These are phyloP conservation scores for Phrynosoma blainvillii DNA, from an alignment of 2,113 vertebrate species.

Conservation along the genomic window DNA sequence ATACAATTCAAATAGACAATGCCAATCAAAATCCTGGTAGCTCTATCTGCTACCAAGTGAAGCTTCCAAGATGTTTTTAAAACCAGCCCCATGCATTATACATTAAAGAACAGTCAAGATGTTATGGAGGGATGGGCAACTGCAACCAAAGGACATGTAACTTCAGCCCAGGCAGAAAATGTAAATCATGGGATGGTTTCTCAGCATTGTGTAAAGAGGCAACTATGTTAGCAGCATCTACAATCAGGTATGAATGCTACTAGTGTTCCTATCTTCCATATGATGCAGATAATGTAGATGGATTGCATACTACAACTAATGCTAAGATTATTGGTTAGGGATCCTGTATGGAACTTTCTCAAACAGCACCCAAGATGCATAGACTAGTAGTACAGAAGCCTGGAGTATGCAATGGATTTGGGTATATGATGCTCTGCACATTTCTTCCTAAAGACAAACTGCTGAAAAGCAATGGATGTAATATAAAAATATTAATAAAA, in stretches of 20 bases:
- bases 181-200: not conserved
- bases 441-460: not conserved
- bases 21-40: not conserved
- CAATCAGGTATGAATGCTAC: not conserved
- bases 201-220: not conserved
- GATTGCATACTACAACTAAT: not conserved
- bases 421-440: not conserved
- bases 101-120: not conserved
- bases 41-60: not conserved
- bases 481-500: too few relatives aligned
- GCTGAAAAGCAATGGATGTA: not conserved
- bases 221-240: not conserved
- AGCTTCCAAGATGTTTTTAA: not conserved
- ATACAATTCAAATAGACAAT: not conserved
- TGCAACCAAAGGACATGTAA: not conserved
- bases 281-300: not conserved
- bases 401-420: not conserved
- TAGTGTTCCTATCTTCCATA: not conserved
- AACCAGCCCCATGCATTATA: not conserved
- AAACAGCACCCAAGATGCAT: not conserved
- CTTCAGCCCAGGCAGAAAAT: not conserved
- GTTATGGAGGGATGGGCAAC: not conserved
- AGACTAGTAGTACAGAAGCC: not conserved
- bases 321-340: not conserved
- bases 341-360: not conserved